These are phyloP conservation scores for Ornithoptera alexandrae DNA, from an alignment of 2,888 invertebrate genomes.

Conservation along the genomic window DNA sequence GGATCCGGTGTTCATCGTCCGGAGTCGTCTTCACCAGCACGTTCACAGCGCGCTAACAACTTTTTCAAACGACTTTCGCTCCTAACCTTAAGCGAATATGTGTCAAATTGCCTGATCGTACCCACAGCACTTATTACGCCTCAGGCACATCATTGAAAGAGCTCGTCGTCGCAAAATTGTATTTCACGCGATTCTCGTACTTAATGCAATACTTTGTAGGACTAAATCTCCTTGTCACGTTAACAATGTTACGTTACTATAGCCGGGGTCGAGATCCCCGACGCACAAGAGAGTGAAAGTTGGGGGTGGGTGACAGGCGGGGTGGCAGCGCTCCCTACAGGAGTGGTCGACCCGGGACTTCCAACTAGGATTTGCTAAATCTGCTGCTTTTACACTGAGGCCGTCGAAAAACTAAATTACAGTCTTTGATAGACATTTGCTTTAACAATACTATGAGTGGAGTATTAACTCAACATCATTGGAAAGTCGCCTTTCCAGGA, in stretches of 20 bases:
- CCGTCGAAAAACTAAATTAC: slow-evolving; percentile 45
- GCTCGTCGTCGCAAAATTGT: slow-evolving; percentile 66
- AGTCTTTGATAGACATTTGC: slow-evolving; percentile 4
- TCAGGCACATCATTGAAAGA: slow-evolving; percentile 69
- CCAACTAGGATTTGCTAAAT: slow-evolving; percentile 76
- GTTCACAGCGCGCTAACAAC: slow-evolving; percentile 57
- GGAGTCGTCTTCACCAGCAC: slow-evolving; percentile 75
- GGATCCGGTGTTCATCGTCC: slow-evolving; percentile 69
- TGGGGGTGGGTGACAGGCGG: slow-evolving; percentile 66
- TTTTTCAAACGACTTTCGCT: slow-evolving; percentile 51
- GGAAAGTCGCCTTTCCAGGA: background rate
- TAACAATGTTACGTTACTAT: slow-evolving; percentile 55
- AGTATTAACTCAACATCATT: slow-evolving; percentile 1
- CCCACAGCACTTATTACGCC: slow-evolving; percentile 64
- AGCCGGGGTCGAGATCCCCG: slow-evolving; percentile 66
- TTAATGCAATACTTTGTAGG: slow-evolving; percentile 44
- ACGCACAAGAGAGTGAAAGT: slow-evolving; percentile 76
- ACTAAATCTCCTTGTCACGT: slow-evolving; percentile 48
- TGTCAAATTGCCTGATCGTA: slow-evolving; percentile 51
- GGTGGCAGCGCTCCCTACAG: slow-evolving; percentile 62
- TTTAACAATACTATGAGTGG: slow-evolving; percentile 1
- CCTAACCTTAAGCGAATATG: slow-evolving; percentile 46
- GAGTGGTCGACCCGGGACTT: slow-evolving; percentile 75
- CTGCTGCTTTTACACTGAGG: slow-evolving; percentile 65
- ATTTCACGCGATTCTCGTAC: slow-evolving; percentile 52